Evolutionary conservation across 2,888 invertebrate genomes (phyloP).

Genomic region (Cheilosia impressa): DNA sequence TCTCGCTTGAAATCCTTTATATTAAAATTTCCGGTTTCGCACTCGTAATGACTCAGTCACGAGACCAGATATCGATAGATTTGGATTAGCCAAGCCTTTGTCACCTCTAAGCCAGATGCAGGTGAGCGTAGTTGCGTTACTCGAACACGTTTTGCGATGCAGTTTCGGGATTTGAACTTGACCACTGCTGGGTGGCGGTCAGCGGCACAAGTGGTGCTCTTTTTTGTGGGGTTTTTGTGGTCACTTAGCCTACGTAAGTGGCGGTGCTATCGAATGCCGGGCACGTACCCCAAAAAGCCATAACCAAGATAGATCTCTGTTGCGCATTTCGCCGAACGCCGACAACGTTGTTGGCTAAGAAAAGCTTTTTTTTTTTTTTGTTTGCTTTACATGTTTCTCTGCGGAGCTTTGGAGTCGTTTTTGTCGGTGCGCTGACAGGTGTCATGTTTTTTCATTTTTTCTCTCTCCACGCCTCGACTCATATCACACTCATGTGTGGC

Average conservation of each 20-base stretch:
- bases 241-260: constrained; percentile 64
- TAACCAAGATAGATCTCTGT: constrained; percentile 44
- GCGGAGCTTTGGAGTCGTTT: constrained; percentile 38
- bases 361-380: constrained; percentile 32
- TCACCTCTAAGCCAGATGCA: constrained; percentile 30
- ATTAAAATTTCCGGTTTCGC: constrained; percentile 60
- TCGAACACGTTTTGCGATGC: constrained; percentile 20
- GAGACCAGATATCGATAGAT: constrained; percentile 20
- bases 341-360: constrained; percentile 14
- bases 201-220: constrained; percentile 14
- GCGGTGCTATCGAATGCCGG: constrained; percentile 41
- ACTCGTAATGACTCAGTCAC: constrained; percentile 46
- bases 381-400: background rate
- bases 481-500: background rate
- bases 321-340: constrained; percentile 60
- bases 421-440: constrained; percentile 55
- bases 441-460: constrained; percentile 50
- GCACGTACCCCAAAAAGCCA: constrained; percentile 65
- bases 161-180: constrained; percentile 60
- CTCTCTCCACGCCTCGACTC: constrained; percentile 29
- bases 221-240: constrained; percentile 6
- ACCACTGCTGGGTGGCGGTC: constrained; percentile 46
- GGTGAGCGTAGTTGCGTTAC: background rate
- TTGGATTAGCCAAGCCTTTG: constrained; percentile 49
- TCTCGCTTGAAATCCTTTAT: constrained; percentile 54